These are phyloP conservation scores for Amblyteles armatorius DNA, from an alignment of 2,888 invertebrate species.

Conservation along the genomic window DNA sequence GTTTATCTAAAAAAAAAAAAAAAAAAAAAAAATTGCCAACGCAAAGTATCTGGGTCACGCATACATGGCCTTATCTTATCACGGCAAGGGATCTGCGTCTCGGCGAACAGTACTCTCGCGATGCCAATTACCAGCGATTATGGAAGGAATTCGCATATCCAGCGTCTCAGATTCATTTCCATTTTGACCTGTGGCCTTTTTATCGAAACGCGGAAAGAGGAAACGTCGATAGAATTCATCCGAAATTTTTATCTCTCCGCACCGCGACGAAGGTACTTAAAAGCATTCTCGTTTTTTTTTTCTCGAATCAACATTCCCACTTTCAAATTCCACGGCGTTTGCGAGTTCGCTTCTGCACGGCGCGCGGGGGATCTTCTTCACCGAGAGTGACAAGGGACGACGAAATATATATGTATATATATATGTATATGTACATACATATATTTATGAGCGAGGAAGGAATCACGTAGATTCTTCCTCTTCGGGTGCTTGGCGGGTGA, in stretches of 20 bases:
- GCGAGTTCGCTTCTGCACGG: slow-evolving; percentile 6
- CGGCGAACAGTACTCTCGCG: background rate
- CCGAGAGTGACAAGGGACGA: slow-evolving; percentile 29
- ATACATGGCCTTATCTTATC: slow-evolving; percentile 58
- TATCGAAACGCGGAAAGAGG: background rate
- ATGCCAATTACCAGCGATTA: slow-evolving; percentile 33
- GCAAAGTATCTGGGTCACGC: slow-evolving; percentile 46
- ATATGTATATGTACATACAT: background rate
- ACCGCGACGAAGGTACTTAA: slow-evolving; percentile 30
- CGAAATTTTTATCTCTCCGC: slow-evolving; percentile 24
- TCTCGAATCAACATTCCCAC: slow-evolving; percentile 23
- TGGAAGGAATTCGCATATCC: slow-evolving; percentile 12
- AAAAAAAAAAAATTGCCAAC: slow-evolving; percentile 6
- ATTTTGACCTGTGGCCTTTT: slow-evolving; percentile 7
- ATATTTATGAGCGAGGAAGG: slow-evolving; percentile 27
- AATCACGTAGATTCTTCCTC: slow-evolving; percentile 37
- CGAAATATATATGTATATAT: slow-evolving; percentile 2
- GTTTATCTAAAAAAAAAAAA: slow-evolving; percentile 11
- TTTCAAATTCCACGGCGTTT: slow-evolving; percentile 54
- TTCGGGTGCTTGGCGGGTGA: slow-evolving; percentile 44
- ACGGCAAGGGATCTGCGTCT: slow-evolving; percentile 9
- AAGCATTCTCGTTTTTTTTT: slow-evolving; percentile 20
- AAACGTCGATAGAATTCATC: slow-evolving; percentile 21
- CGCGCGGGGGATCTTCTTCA: slow-evolving; percentile 15
- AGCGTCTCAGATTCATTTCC: background rate